Evolutionary conservation across 2,797 vertebrate genomes (phyloP).

Genomic region (Synanceia verrucosa): DNA sequence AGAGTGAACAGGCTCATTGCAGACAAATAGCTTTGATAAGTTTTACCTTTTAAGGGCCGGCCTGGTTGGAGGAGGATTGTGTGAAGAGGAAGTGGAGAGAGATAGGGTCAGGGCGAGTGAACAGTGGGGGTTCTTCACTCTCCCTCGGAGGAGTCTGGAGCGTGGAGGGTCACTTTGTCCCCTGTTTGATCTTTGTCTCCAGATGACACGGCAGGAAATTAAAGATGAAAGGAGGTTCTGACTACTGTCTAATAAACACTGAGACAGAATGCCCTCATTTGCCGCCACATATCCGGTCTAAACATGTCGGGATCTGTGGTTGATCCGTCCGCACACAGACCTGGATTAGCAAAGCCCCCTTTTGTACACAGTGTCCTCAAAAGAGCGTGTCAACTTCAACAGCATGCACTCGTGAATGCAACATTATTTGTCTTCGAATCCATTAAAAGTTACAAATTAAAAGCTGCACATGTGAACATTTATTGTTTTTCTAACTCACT

Average conservation of each 20-base stretch:
- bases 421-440: constrained; percentile 36
- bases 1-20: constrained; percentile 71
- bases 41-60: constrained; percentile 56
- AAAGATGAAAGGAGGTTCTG: constrained; percentile 81
- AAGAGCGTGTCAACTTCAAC: constrained; percentile 15
- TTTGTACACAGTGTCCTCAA: constrained; percentile 24
- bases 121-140: constrained; percentile 57
- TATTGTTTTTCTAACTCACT: constrained; percentile 50
- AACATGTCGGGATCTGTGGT: constrained; percentile 40
- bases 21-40: constrained; percentile 73
- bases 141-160: constrained; percentile 67
- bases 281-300: constrained; percentile 55
- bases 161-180: constrained; percentile 82
- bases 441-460: constrained; percentile 35
- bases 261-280: constrained; percentile 72
- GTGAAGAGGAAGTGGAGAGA: constrained; percentile 60
- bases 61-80: constrained; percentile 57
- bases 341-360: constrained; percentile 34
- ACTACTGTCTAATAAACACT: constrained; percentile 83
- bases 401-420: background rate
- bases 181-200: constrained; percentile 83
- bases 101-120: constrained; percentile 59
- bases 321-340: constrained; percentile 24
- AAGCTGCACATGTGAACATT: constrained; percentile 10
- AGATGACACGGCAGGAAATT: constrained; percentile 85